Percentiles rank a stretch among this genome's conserved stretches.
Evolutionary conservation across 2,888 invertebrate species (phyloP).

Genomic region (Itoplectis maculator): DNA sequence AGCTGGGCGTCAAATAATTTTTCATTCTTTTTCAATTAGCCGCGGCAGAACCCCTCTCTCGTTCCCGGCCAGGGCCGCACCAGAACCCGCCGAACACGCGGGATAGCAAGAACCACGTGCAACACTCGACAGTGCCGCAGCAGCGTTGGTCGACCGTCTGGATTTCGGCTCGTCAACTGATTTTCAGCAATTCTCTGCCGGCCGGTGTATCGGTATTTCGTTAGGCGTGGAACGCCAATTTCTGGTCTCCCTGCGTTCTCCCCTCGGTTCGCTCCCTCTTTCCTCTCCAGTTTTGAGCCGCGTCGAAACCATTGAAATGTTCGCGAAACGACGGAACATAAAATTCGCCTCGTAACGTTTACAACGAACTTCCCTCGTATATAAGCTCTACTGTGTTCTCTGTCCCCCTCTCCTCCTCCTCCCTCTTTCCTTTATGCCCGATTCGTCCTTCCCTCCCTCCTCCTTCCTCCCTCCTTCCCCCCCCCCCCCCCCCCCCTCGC

Average conservation of each 20-base stretch:
- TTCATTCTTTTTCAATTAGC: conserved; percentile 36
- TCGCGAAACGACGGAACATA: conserved; percentile 26
- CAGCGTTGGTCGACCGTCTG: not conserved
- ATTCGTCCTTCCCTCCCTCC: not conserved
- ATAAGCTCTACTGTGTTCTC: conserved; percentile 20
- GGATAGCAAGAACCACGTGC: not conserved
- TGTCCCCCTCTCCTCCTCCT: not conserved
- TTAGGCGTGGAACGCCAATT: conserved; percentile 3
- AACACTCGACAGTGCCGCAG: not conserved
- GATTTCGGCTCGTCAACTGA: conserved; percentile 10
- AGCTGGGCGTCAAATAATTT: conserved; percentile 4
- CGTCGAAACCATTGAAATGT: conserved; percentile 31
- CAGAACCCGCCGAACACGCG: too few species aligned
- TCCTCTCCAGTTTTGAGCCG: not conserved
- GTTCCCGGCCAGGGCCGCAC: not conserved
- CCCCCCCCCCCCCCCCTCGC: not conserved
- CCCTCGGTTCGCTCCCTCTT: not conserved
- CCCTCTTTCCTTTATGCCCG: not conserved
- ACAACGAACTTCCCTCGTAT: conserved; percentile 36
- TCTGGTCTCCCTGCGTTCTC: not conserved
- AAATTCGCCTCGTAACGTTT: conserved; percentile 48
- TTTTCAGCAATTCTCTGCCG: conserved; percentile 11
- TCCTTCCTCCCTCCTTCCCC: not conserved
- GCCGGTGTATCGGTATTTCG: conserved; percentile 13
- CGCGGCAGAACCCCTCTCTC: conserved; percentile 13